Base-by-base conservation (phyloP, 37 sponge, comb jelly and placozoan genomes). In the Petrosia ficiformis region DNA sequence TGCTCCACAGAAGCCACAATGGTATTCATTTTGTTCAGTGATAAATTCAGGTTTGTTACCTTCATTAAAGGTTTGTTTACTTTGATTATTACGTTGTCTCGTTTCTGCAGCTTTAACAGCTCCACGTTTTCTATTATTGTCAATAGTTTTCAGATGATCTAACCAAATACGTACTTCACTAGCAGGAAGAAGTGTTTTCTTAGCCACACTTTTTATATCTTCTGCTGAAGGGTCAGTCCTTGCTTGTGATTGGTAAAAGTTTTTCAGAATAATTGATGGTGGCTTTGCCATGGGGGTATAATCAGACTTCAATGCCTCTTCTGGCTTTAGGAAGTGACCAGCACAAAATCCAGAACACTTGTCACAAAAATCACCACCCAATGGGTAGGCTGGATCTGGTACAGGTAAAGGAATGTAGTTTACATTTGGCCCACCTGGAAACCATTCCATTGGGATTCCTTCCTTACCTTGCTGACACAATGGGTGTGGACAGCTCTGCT, bases 51-150 rank as follows among this genome's bases (percentile, higher is more conserved):
- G 8, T 14, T 48, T 48, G n/a, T n/a, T n/a, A n/a, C n/a, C n/a
- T 14, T 48, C 54, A 19, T 8, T 8, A 48, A 48, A 19, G 8
- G 54, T 8, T 14, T 48, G 8, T 48, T 48, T 48, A 8, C 14
- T 48, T 14, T 48, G 54, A n/a, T n/a, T n/a, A n/a, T n/a, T n/a
- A n/a, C n/a, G n/a, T 14, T n/a, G 63, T 70, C 75, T 43, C 25
- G 83, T 82, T 28, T 11, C 54, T 67, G 85, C 78, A 59, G 85
- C 85, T 59, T 84, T 84, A 30, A 10, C 59, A 21, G 85, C 78
- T 44, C 78, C 85, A 24, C 68, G 66, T 42, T 73, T 76, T 28
- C 79, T 29, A 52, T 78, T 84, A n/a, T 65, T 59, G 32, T 29
- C 29, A 44, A 84, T 69, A 5, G 85, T 78, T 19, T 37, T 22